Evolutionary conservation across 1,140 invertebrate genomes (phyloP).

Genomic region (Polypedilum vanderplanki): DNA sequence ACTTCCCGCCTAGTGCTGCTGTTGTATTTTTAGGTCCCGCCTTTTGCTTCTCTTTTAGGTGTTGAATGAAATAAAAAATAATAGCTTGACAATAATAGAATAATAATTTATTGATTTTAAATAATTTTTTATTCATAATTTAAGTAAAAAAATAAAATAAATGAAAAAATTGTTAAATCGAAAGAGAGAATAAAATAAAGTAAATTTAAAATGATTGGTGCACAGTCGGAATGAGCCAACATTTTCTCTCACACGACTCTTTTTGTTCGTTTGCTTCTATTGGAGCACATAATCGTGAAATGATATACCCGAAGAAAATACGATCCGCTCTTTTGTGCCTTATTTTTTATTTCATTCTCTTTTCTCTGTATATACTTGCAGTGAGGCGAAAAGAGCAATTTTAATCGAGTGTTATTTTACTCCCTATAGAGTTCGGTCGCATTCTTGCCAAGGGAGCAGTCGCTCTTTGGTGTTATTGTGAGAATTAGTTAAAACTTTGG

Average conservation of each 20-base stretch:
- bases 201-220: conserved; percentile 19
- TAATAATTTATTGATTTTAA: too few species aligned
- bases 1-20: conserved; percentile 16
- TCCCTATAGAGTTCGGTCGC: conserved; percentile 17
- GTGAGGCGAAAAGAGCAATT: conserved; percentile 22
- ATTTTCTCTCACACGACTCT: conserved; percentile 2
- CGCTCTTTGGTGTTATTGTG: not conserved
- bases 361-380: not conserved
- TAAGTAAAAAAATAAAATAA: too few species aligned
- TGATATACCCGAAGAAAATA: conserved; percentile 18
- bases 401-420: conserved; percentile 17
- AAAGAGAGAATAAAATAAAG: conserved; percentile 2
- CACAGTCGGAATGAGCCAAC: conserved; percentile 9
- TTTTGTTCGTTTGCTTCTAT: conserved; percentile 5
- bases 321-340: conserved; percentile 3
- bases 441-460: not conserved
- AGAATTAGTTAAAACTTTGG: not conserved
- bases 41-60: not conserved
- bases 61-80: not conserved
- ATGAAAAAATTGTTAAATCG: not conserved
- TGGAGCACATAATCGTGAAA: conserved; percentile 17
- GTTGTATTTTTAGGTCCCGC: not conserved
- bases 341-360: not conserved
- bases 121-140: too few species aligned
- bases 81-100: too few species aligned